Evolutionary conservation across 2,113 vertebrate species (phyloP).

Genomic region (Promerops cafer): DNA sequence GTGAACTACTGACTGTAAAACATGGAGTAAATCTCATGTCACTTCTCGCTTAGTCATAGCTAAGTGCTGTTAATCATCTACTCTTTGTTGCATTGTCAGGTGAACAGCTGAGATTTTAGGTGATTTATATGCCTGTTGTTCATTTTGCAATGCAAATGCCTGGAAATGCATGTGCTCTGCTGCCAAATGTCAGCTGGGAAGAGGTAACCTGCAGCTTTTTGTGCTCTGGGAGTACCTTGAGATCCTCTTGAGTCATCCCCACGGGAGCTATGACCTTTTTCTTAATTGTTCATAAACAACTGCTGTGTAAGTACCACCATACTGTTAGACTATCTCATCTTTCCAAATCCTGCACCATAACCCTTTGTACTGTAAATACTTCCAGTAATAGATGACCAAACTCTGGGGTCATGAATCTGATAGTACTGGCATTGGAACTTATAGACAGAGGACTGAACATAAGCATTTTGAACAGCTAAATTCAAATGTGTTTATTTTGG

Average conservation of each 20-base stretch:
- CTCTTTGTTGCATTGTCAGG: not conserved
- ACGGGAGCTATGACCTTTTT: not conserved
- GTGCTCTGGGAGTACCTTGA: not conserved
- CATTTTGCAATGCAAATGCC: conserved; percentile 7
- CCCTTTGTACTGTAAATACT: not conserved
- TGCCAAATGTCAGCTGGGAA: not conserved
- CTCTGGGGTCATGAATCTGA: not conserved
- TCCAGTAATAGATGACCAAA: not conserved
- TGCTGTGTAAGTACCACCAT: not conserved
- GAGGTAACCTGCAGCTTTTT: not conserved
- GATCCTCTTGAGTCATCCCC: not conserved
- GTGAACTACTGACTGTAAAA: not conserved
- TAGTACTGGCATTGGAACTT: not conserved
- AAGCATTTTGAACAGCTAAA: not conserved
- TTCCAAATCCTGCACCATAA: not conserved
- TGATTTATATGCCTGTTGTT: conserved; percentile 12
- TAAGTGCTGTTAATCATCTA: not conserved
- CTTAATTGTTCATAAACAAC: not conserved
- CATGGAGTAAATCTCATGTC: not conserved
- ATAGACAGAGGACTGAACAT: not conserved
- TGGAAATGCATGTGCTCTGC: not conserved
- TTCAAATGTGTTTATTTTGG: not conserved
- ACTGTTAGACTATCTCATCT: not conserved
- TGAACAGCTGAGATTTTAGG: not conserved
- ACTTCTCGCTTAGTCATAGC: not conserved